phyloP scores from a whole-genome alignment of 2,797 vertebrate genomes.

The Enteromius argenteus region DNA sequence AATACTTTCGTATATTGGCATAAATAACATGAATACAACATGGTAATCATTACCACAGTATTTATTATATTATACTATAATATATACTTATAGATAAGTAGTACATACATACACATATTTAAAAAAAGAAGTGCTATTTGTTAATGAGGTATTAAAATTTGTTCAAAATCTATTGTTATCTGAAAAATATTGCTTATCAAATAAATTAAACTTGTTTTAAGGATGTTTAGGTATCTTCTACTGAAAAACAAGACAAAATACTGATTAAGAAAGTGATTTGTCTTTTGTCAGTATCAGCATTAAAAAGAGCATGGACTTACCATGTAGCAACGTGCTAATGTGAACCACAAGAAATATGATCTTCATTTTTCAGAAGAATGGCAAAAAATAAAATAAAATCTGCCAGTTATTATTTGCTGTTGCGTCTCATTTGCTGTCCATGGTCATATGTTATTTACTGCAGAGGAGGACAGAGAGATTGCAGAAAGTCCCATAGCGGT shows the following conservation, averaged over 20 bases:
- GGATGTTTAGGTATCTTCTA: not conserved
- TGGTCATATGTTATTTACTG: not conserved
- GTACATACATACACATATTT: not conserved
- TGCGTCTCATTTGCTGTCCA: constrained; percentile 2
- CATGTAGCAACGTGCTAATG: constrained; percentile 76
- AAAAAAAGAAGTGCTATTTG: not conserved
- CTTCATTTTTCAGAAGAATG: constrained; percentile 73
- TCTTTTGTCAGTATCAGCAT: not conserved
- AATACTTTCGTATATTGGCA: not conserved
- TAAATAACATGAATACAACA: not conserved
- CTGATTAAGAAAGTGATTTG: not conserved
- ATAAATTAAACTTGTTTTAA: not conserved
- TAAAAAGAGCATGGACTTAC: constrained; percentile 67
- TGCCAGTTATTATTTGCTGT: not conserved
- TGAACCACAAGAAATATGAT: constrained; percentile 70
- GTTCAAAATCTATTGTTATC: not conserved
- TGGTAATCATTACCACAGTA: not conserved
- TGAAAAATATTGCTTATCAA: not conserved
- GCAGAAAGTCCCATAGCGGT: constrained; percentile 49
- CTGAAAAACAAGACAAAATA: not conserved
- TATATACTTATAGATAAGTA: not conserved
- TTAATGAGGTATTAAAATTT: not conserved
- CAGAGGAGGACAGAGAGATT: constrained; percentile 29
- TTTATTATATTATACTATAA: too few relatives aligned
- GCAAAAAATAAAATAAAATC: constrained; percentile 55